phyloP scores from a whole-genome alignment of 2,888 invertebrate species.

The Meganola albula region DNA sequence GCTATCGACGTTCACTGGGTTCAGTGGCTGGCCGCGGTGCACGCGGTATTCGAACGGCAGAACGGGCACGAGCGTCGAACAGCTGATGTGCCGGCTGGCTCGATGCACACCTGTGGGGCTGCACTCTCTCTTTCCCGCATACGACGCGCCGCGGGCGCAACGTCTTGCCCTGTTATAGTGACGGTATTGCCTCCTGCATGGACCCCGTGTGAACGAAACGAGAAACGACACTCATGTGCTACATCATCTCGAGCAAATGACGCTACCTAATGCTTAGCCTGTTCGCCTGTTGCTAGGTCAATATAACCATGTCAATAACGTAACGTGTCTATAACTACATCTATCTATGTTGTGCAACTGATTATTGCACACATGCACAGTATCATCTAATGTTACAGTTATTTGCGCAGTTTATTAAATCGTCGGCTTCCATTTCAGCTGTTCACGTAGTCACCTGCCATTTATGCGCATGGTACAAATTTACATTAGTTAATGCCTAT shows the following conservation, averaged over 20 bases:
- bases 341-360: too few species aligned
- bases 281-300: slow-evolving; percentile 29
- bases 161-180: slow-evolving; percentile 52
- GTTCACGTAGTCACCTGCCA: too few species aligned
- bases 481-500: too few species aligned
- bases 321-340: too few species aligned
- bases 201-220: slow-evolving; percentile 39
- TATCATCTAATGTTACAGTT: slow-evolving; percentile 6
- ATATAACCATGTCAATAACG: slow-evolving; percentile 11
- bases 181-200: slow-evolving; percentile 36
- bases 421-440: slow-evolving; percentile 8
- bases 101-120: slow-evolving; percentile 64
- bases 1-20: slow-evolving; percentile 62
- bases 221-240: slow-evolving; percentile 29
- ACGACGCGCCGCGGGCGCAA: slow-evolving; percentile 42
- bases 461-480: too few species aligned
- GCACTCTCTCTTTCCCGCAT: slow-evolving; percentile 64
- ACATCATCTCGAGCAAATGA: slow-evolving; percentile 29
- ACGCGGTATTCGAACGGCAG: slow-evolving; percentile 42
- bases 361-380: too few species aligned
- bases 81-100: slow-evolving; percentile 63
- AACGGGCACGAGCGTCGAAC: slow-evolving; percentile 50
- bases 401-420: slow-evolving; percentile 4
- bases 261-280: slow-evolving; percentile 19
- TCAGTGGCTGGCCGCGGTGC: slow-evolving; percentile 36